Evolutionary conservation across 2,888 invertebrate species (phyloP), one percentile per base, ranked within the genome.

Genomic region (Rhingia campestris): DNA sequence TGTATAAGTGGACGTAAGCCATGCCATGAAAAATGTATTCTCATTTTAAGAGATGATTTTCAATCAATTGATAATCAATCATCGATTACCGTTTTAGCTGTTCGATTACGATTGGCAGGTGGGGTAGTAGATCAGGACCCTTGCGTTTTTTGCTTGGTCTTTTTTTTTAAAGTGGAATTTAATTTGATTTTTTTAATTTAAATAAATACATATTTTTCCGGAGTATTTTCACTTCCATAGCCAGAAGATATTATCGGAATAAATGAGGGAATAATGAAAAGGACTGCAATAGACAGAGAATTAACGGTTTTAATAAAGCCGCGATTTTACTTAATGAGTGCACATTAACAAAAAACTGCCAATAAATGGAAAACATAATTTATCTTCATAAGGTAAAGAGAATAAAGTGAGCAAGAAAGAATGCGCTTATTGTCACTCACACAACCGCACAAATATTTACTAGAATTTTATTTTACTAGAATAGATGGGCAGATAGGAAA

Each of bases 41-140:
- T 63, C 70, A 77, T 64, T 64, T 70, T 64, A 51, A 45, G 63
- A 56, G 77, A 77, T 77, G 77, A 70, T 70, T 77, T 64, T 56
- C 63, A 58, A 77, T 87, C 86, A 67, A 80, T 86, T 86, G 86
- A 88, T 89, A 89, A 90, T 90, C 89, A 90, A 90, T 90, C 90
- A 90, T 89, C 89, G 90, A 90, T 90, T 90, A 90, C 89, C 88
- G 87, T 89, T 88, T 89, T 88, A 88, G 88, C 89, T 88, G 87
- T 89, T 88, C 35, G 39, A 30, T n/a, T 4, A n/a, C 14, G 51
- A 51, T 32, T 53, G 10, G n/a, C 9, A 7, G 10, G 30, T 3
- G 6, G 35, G 43, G 9, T 30, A 56, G 39, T 45, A 10, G 47
- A 7, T 41, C 12, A 22, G 12, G 5, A 6, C 33, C 14, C n/a